These are phyloP conservation scores for Agonopterix alstromeriana DNA, from an alignment of 2,888 invertebrate genomes.

Conservation along the genomic window DNA sequence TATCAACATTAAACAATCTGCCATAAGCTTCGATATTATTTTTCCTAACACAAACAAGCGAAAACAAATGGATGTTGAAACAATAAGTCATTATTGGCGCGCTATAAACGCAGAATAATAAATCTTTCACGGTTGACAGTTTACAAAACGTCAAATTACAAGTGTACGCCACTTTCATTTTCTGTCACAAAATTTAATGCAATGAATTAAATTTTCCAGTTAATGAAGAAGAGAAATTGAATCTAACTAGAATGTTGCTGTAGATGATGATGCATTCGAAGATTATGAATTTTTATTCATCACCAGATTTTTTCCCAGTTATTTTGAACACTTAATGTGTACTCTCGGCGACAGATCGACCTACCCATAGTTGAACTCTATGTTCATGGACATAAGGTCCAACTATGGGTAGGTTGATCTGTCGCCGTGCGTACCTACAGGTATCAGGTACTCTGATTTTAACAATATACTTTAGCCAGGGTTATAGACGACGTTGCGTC, in stretches of 20 bases:
- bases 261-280: not conserved
- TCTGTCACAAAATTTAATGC: conserved; percentile 32
- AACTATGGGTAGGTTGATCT: too few relatives aligned
- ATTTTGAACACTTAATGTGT: too few relatives aligned
- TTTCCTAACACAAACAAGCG: not conserved
- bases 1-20: not conserved
- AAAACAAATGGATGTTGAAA: conserved; percentile 2
- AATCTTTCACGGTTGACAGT: conserved; percentile 25
- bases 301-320: too few relatives aligned
- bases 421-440: too few relatives aligned
- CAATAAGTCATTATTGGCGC: conserved; percentile 11
- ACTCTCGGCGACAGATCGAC: too few relatives aligned
- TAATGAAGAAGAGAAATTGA: conserved; percentile 37
- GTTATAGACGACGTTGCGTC: too few relatives aligned
- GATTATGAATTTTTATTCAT: too few relatives aligned
- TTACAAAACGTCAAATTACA: conserved; percentile 15
- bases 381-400: too few relatives aligned
- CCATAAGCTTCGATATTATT: not conserved
- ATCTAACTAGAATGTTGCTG: conserved; percentile 17
- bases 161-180: conserved; percentile 23
- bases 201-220: conserved; percentile 49
- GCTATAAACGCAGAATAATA: conserved; percentile 19
- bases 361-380: too few relatives aligned
- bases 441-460: too few relatives aligned
- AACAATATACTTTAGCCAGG: too few relatives aligned